phyloP scores from a whole-genome alignment of 1,140 invertebrate species.

The Coptotermes formosanus region DNA sequence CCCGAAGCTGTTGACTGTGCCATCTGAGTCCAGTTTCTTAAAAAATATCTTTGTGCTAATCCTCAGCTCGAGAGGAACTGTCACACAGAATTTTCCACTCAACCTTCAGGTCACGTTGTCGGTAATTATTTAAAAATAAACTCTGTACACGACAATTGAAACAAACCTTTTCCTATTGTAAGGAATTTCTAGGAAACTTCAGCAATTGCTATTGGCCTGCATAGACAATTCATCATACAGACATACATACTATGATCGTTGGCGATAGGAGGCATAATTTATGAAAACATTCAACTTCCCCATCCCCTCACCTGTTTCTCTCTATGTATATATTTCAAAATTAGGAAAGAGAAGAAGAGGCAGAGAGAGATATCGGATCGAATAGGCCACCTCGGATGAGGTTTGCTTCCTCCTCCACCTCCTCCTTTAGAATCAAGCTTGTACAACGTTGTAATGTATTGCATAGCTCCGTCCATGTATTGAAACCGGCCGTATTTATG shows the following conservation, averaged over 20 bases:
- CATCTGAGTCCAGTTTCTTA: too few relatives aligned
- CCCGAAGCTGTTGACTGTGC: too few relatives aligned
- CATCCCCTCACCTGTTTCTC: not conserved
- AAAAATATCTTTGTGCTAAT: too few relatives aligned
- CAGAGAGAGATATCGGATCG: not conserved
- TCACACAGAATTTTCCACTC: too few relatives aligned
- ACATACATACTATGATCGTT: not conserved
- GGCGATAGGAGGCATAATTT: not conserved
- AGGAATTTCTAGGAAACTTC: not conserved
- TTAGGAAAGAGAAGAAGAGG: not conserved
- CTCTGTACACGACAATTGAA: not conserved
- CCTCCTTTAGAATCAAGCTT: not conserved
- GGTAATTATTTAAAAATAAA: not conserved
- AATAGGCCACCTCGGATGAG: not conserved
- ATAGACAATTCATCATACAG: not conserved
- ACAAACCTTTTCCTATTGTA: not conserved
- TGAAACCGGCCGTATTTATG: slow-evolving; percentile 35
- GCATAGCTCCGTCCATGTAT: slow-evolving; percentile 20
- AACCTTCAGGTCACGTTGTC: too few relatives aligned
- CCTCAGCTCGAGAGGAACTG: too few relatives aligned
- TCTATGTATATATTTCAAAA: not conserved
- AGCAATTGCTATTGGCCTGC: not conserved
- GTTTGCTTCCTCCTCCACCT: not conserved
- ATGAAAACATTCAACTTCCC: not conserved
- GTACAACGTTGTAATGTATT: not conserved